These are phyloP conservation scores for Amblyornis subalaris DNA, from an alignment of 2,113 vertebrate species.

Conservation along the genomic window DNA sequence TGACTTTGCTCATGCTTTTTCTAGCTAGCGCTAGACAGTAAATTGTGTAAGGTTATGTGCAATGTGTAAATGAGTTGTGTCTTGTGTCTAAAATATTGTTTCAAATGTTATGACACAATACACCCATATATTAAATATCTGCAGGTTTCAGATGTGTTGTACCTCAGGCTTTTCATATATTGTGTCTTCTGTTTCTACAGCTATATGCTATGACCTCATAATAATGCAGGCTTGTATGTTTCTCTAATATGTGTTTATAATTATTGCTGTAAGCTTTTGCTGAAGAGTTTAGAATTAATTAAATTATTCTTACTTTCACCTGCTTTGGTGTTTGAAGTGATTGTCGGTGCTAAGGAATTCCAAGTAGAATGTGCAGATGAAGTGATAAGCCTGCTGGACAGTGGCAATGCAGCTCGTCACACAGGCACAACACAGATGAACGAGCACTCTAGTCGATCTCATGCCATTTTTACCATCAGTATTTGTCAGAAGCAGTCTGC, in stretches of 20 bases:
- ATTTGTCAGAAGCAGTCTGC: slow-evolving; percentile 67
- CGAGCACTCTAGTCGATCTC: slow-evolving; percentile 86
- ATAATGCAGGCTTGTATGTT: not conserved
- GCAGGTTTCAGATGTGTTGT: not conserved
- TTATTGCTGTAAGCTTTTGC: slow-evolving; percentile 1
- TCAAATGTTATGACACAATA: not conserved
- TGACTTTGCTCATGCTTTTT: not conserved
- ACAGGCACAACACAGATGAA: slow-evolving; percentile 84
- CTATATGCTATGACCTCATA: not conserved
- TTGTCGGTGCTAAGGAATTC: slow-evolving; percentile 84
- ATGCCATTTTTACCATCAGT: slow-evolving; percentile 84
- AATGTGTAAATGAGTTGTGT: not conserved
- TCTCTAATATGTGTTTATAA: not conserved
- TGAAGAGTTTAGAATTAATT: slow-evolving; percentile 7
- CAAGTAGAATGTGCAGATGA: slow-evolving; percentile 80
- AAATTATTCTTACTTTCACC: not conserved
- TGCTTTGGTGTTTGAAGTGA: slow-evolving; percentile 73
- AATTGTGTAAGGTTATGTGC: not conserved
- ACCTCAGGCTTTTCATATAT: not conserved
- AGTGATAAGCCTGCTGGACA: slow-evolving; percentile 78
- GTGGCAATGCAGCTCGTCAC: slow-evolving; percentile 81
- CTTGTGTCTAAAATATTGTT: not conserved
- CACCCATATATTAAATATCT: not conserved
- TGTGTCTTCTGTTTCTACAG: not conserved
- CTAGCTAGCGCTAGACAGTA: not conserved